A percentile compares a stretch with the other conserved stretches of the same genome.
These are phyloP conservation scores for Aphaenogaster rudis DNA, from an alignment of 1,140 invertebrate species.

Conservation along the genomic window DNA sequence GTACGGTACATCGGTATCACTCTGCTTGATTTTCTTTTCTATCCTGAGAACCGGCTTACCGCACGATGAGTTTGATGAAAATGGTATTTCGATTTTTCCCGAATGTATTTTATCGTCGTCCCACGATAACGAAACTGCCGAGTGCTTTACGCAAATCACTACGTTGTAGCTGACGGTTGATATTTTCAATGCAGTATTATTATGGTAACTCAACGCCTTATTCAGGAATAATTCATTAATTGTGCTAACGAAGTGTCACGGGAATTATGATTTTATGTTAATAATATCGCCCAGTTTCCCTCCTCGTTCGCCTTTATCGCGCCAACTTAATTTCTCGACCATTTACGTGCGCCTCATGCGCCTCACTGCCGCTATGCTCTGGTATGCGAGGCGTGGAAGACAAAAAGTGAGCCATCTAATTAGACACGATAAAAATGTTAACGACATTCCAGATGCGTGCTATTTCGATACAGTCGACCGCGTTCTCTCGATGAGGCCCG, in stretches of 20 bases:
- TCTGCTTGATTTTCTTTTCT: slow-evolving; percentile 54
- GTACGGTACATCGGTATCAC: slow-evolving; percentile 52
- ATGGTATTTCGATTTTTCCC: slow-evolving; percentile 42
- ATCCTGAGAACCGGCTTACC: slow-evolving; percentile 12
- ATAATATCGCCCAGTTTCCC: slow-evolving; percentile 25
- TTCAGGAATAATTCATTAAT: slow-evolving; percentile 33
- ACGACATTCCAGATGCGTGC: slow-evolving; percentile 46
- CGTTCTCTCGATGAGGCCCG: neutral
- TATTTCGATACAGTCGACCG: slow-evolving; percentile 32
- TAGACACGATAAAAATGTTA: slow-evolving; percentile 39
- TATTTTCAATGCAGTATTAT: slow-evolving; percentile 3
- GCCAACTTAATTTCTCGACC: slow-evolving; percentile 45
- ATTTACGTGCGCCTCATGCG: slow-evolving; percentile 43
- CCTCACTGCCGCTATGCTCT: slow-evolving; percentile 29
- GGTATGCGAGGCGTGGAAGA: slow-evolving; percentile 44
- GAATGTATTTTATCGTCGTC: slow-evolving; percentile 17
- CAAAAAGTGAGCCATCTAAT: slow-evolving; percentile 43
- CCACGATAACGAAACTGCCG: neutral
- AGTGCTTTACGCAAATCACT: slow-evolving; percentile 29
- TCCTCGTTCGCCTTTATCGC: slow-evolving; percentile 40
- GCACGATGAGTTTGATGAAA: slow-evolving; percentile 10
- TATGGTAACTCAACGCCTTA: neutral
- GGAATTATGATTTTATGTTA: slow-evolving; percentile 36
- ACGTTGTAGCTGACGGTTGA: neutral
- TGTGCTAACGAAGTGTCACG: slow-evolving; percentile 13